phyloP scores from a whole-genome alignment of 2,113 vertebrate species.

The Mus pahari region DNA sequence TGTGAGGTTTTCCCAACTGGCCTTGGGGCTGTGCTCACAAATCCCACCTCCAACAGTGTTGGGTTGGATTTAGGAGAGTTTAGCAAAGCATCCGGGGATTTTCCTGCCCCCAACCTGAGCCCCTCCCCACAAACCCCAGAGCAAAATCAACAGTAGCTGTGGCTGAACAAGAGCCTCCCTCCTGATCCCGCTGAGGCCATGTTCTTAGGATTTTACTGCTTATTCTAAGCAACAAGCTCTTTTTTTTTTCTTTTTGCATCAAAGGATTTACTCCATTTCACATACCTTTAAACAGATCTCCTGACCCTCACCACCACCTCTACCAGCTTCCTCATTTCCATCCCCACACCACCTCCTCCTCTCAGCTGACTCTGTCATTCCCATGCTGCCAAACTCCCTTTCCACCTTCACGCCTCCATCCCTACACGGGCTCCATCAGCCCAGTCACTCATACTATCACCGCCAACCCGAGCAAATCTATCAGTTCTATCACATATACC shows the following conservation, averaged over 20 bases:
- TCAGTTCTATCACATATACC: not conserved
- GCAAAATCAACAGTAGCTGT: rapidly evolving
- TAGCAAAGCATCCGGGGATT: conserved; percentile 19
- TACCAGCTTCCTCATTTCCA: not conserved
- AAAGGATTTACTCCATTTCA: not conserved
- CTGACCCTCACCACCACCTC: not conserved
- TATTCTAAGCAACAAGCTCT: not conserved
- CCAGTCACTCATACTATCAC: no score
- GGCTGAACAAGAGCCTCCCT: not conserved
- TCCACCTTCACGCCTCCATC: no score
- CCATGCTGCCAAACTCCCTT: no score
- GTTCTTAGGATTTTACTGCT: not conserved
- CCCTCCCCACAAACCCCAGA: not conserved
- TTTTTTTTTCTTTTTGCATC: conserved; percentile 6
- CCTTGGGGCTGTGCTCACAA: not conserved
- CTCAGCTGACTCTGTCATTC: not conserved
- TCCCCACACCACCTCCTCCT: not conserved
- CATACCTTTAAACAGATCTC: not conserved
- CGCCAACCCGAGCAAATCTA: no score
- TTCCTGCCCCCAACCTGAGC: not conserved
- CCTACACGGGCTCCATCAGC: no score
- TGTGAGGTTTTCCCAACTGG: not conserved
- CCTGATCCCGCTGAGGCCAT: no score
- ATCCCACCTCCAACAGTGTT: conserved; percentile 35
- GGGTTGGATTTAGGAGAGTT: conserved; percentile 51